These are phyloP conservation scores for Origma solitaria DNA, from an alignment of 2,113 vertebrate species.

Conservation along the genomic window DNA sequence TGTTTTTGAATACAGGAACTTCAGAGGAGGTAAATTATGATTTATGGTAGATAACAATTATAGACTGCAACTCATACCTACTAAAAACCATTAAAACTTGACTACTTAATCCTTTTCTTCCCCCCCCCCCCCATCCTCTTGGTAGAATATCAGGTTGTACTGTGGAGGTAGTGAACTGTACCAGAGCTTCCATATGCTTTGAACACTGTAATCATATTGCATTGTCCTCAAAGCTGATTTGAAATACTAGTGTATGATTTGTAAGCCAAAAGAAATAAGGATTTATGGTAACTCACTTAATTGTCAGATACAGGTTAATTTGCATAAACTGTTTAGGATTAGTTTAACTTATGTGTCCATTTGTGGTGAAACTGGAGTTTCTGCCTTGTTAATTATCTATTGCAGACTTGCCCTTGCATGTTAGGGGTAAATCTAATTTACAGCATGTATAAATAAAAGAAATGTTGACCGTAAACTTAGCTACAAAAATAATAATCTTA, in stretches of 20 bases:
- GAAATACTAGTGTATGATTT: neutral
- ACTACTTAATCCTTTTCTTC: neutral
- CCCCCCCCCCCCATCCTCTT: accelerated
- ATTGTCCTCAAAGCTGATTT: neutral
- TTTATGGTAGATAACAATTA: neutral
- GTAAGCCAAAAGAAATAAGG: neutral
- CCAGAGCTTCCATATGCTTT: neutral
- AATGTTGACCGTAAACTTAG: neutral
- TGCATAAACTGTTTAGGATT: neutral
- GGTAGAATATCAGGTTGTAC: neutral
- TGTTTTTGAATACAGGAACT: neutral
- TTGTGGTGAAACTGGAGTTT: neutral
- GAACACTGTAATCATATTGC: neutral
- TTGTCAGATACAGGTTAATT: neutral
- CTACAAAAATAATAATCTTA: neutral
- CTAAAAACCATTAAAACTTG: neutral
- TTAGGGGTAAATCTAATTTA: neutral
- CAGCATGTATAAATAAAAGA: neutral
- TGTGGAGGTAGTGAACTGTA: neutral
- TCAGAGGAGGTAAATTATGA: neutral
- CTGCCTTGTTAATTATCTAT: neutral
- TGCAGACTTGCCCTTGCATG: neutral
- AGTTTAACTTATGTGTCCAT: neutral
- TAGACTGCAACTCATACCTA: neutral
- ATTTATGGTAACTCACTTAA: neutral